phyloP scores from a whole-genome alignment of 2,797 vertebrate species.

The Streptopelia turtur region DNA sequence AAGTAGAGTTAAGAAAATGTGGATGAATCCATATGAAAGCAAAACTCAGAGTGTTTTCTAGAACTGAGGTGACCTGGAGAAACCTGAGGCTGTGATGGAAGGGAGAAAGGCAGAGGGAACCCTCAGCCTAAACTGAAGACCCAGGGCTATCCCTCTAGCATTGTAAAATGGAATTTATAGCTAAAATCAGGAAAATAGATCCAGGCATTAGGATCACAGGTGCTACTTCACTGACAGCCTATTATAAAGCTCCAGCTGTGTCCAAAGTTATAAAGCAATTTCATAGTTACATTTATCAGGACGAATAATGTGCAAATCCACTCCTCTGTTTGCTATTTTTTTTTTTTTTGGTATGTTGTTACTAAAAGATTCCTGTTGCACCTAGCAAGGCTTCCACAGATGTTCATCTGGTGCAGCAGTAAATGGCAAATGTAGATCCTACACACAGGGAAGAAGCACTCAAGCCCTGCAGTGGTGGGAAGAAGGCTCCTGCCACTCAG shows the following conservation, averaged over 20 bases:
- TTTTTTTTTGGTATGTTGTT: neutral
- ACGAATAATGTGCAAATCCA: slow-evolving; percentile 40
- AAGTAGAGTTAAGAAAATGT: neutral
- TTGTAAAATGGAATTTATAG: slow-evolving; percentile 6
- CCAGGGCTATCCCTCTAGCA: neutral
- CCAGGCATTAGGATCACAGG: slow-evolving; percentile 38
- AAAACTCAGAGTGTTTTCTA: slow-evolving; percentile 1
- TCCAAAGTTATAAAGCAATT: slow-evolving; percentile 56
- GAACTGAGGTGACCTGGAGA: neutral
- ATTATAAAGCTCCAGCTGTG: slow-evolving; percentile 62
- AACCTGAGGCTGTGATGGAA: neutral
- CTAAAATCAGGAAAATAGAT: slow-evolving; percentile 36
- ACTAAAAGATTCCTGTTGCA: slow-evolving; percentile 11
- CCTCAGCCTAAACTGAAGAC: neutral
- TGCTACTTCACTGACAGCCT: slow-evolving; percentile 48
- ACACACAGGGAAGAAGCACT: neutral
- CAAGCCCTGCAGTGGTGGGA: neutral
- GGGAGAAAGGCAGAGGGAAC: neutral
- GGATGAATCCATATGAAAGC: neutral
- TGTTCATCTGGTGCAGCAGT: neutral
- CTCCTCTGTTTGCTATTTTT: neutral
- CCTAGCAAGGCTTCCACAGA: neutral
- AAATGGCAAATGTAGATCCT: neutral
- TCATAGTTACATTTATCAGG: slow-evolving; percentile 51
- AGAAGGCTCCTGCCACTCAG: neutral